These are phyloP conservation scores for Mesorhabditis spiculigera DNA, from an alignment of 2,888 invertebrate species.

Conservation along the genomic window DNA sequence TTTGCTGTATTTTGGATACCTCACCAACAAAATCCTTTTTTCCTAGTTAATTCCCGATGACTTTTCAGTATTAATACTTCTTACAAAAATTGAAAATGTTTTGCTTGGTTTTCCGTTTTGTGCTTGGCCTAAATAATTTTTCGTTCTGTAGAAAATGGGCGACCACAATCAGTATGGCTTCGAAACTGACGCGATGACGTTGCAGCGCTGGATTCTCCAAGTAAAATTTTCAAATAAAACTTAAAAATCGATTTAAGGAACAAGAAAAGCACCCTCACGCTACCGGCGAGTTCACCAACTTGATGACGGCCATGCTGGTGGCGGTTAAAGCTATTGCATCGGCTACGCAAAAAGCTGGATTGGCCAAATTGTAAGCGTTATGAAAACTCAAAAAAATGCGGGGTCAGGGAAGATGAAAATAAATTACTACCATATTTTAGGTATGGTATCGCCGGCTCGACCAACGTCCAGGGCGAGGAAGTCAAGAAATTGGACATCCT, in stretches of 20 bases:
- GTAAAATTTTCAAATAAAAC: not conserved
- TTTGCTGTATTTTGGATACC: not conserved
- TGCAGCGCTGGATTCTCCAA: constrained; percentile 38
- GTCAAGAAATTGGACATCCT: constrained; percentile 94
- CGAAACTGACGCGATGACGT: constrained; percentile 46
- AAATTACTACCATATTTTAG: constrained; percentile 14
- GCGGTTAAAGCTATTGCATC: constrained; percentile 95
- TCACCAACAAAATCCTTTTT: not conserved
- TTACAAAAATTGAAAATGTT: no score
- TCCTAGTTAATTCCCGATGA: not conserved
- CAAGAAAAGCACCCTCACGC: constrained; percentile 71
- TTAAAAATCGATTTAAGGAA: constrained; percentile 26
- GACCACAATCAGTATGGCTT: constrained; percentile 34
- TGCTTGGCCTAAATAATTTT: not conserved
- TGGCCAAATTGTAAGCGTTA: constrained; percentile 42
- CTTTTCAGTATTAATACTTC: no score
- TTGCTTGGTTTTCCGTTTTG: no score
- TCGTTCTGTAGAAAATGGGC: not conserved
- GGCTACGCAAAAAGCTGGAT: constrained; percentile 72
- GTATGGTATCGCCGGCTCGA: constrained; percentile 81
- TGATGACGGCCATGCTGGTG: constrained; percentile 87
- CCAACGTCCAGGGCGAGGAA: constrained; percentile 93
- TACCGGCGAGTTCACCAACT: constrained; percentile 88
- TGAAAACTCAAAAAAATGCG: not conserved
- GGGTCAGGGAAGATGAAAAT: not conserved